These are phyloP conservation scores for Drosophila gaucha DNA, from an alignment of 2,888 invertebrate species.

Conservation along the genomic window DNA sequence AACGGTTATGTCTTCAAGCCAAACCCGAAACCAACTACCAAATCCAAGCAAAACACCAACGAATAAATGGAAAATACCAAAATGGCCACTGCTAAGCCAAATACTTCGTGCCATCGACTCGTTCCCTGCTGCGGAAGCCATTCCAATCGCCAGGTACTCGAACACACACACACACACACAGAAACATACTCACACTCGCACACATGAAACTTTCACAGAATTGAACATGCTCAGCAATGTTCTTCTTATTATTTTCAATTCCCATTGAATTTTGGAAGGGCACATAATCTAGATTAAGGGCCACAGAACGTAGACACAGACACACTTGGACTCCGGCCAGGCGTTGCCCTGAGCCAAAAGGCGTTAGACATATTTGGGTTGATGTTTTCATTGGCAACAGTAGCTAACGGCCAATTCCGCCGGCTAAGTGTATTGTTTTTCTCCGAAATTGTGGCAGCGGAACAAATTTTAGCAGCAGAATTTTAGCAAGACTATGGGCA, in stretches of 20 bases:
- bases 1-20: constrained; percentile 66
- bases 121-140: constrained; percentile 6
- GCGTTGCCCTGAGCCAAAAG: constrained; percentile 49
- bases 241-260: constrained; percentile 67
- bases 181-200: constrained; percentile 16
- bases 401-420: constrained; percentile 25
- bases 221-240: constrained; percentile 55
- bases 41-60: constrained; percentile 59
- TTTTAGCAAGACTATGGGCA: constrained; percentile 7
- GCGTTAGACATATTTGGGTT: constrained; percentile 66
- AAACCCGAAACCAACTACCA: constrained; percentile 42
- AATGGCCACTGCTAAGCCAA: constrained; percentile 63
- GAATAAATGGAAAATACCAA: constrained; percentile 68
- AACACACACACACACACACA: constrained; percentile 24
- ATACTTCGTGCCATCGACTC: constrained; percentile 10
- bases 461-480: constrained; percentile 27
- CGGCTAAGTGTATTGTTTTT: constrained; percentile 61
- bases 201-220: constrained; percentile 37
- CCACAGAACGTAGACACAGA: constrained; percentile 38
- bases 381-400: constrained; percentile 66
- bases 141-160: constrained; percentile 54
- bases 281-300: constrained; percentile 68
- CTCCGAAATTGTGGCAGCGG: constrained; percentile 5
- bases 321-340: constrained; percentile 59
- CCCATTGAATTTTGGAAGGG: constrained; percentile 60